These are phyloP conservation scores for Argyra leucocephala DNA, from an alignment of 2,888 invertebrate genomes.

Conservation along the genomic window DNA sequence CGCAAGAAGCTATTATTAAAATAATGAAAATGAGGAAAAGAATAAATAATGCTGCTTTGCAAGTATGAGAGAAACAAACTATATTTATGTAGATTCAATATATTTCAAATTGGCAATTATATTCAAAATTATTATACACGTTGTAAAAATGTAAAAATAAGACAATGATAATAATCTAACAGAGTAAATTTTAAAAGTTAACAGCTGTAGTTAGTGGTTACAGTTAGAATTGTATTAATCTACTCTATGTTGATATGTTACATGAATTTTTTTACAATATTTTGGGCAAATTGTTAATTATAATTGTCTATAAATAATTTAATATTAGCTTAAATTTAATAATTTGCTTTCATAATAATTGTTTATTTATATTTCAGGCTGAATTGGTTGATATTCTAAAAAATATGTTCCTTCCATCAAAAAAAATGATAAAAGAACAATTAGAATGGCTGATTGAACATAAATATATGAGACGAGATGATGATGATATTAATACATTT, in stretches of 20 bases:
- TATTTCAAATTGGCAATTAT: no score
- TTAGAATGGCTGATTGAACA: slow-evolving; percentile 99
- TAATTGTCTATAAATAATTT: no score
- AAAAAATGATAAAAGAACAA: slow-evolving; percentile 99
- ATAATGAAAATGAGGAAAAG: slow-evolving; percentile 96
- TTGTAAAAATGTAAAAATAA: no score
- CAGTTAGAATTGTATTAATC: no score
- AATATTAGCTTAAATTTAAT: not conserved
- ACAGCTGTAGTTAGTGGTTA: no score
- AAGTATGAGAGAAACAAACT: slow-evolving; percentile 50
- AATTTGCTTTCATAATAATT: not conserved
- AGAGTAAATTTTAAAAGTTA: no score
- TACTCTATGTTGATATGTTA: no score
- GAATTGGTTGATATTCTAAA: slow-evolving; percentile 96
- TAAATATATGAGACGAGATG: slow-evolving; percentile 93
- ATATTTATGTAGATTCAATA: no score
- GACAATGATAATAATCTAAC: no score
- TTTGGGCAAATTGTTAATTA: no score
- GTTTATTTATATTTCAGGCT: slow-evolving; percentile 48
- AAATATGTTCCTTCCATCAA: slow-evolving; percentile 98
- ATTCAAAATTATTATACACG: no score
- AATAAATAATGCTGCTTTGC: slow-evolving; percentile 86
- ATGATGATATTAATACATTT: slow-evolving; percentile 95
- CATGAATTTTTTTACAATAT: no score
- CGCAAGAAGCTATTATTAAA: slow-evolving; percentile 96